These are phyloP conservation scores for Pseudoips prasinana DNA, from an alignment of 2,888 invertebrate genomes.

Conservation along the genomic window DNA sequence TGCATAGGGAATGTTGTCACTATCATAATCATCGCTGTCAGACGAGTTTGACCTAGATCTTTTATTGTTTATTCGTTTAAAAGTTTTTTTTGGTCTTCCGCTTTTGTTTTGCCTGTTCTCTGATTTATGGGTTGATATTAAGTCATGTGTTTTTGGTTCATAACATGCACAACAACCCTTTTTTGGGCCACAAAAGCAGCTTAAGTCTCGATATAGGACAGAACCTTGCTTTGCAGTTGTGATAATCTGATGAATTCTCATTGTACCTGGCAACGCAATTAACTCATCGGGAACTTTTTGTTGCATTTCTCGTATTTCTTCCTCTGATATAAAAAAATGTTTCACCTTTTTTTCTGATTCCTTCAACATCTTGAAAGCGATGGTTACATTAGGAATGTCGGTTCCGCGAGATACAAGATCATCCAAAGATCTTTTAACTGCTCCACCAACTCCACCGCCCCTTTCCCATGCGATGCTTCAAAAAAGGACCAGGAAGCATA, in stretches of 20 bases:
- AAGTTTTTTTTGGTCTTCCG: background rate
- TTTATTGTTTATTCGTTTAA: slow-evolving; percentile 12
- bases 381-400: slow-evolving; percentile 12
- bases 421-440: slow-evolving; percentile 13
- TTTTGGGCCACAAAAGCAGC: slow-evolving; percentile 11
- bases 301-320: slow-evolving; percentile 15
- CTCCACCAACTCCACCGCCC: slow-evolving; percentile 9
- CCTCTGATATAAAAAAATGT: slow-evolving; percentile 10
- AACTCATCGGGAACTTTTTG: slow-evolving; percentile 14
- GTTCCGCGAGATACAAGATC: slow-evolving; percentile 11
- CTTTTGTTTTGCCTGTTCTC: background rate
- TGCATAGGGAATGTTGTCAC: slow-evolving; percentile 13
- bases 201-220: slow-evolving; percentile 14
- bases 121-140: slow-evolving; percentile 11
- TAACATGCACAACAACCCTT: slow-evolving; percentile 12
- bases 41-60: slow-evolving; percentile 6
- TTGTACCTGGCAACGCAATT: slow-evolving; percentile 17
- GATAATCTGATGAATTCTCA: slow-evolving; percentile 16
- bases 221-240: slow-evolving; percentile 12
- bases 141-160: slow-evolving; percentile 13
- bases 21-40: slow-evolving; percentile 13
- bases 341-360: slow-evolving; percentile 12
- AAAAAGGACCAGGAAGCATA: slow-evolving; percentile 17
- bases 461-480: slow-evolving; percentile 17
- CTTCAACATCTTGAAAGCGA: slow-evolving; percentile 13